These are phyloP conservation scores for Jordanella pulchra DNA, from an alignment of 2,797 vertebrate species.

Conservation along the genomic window DNA sequence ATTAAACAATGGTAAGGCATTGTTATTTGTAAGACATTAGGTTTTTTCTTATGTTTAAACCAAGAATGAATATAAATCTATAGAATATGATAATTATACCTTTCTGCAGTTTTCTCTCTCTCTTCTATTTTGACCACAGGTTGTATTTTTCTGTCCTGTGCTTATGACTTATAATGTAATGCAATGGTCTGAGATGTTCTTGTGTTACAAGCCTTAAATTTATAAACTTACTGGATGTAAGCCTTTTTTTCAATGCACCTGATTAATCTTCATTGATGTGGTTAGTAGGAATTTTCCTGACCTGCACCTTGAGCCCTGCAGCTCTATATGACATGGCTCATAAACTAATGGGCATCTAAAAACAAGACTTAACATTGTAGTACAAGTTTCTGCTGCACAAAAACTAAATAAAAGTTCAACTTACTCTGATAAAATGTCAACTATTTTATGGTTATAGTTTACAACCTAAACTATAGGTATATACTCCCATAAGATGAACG, in stretches of 20 bases:
- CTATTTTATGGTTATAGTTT: not conserved
- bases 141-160: not conserved
- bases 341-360: not conserved
- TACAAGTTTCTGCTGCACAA: not conserved
- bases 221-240: not conserved
- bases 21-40: too few relatives aligned
- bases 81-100: not conserved
- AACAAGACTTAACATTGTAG: not conserved
- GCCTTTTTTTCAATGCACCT: not conserved
- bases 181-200: not conserved
- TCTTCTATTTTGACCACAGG: not conserved
- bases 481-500: not conserved
- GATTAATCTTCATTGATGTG: not conserved
- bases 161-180: not conserved
- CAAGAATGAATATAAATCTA: too few relatives aligned
- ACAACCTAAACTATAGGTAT: not conserved
- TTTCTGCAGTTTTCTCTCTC: not conserved
- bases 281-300: not conserved
- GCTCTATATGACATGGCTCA: not conserved
- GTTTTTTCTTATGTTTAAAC: too few relatives aligned
- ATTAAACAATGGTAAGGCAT: too few relatives aligned
- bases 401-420: not conserved
- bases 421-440: not conserved
- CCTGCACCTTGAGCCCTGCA: not conserved
- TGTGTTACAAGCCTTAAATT: not conserved